Base-by-base conservation (phyloP, 2,888 invertebrate genomes). In the Apodemia hepburni region DNA sequence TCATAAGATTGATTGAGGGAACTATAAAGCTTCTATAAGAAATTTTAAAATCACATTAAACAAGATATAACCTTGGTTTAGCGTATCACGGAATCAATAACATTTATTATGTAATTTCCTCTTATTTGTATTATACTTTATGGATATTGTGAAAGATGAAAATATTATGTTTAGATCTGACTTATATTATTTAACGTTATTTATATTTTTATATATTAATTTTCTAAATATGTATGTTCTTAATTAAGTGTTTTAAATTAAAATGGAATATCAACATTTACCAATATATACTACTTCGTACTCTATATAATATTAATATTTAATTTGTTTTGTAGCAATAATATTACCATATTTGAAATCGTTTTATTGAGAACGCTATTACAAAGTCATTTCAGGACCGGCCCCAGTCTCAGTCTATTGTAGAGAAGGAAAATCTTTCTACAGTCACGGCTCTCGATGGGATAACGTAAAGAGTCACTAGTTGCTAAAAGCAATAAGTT, bases 391-490 rank as follows among this genome's bases (percentile, higher is more conserved):
- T 89, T 84, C 79, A 78, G 78, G 83, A 82, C 82, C 82, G 84
- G 82, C 75, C 82, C 81, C 80, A 83, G 84, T 86, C 84, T 85
- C 84, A 82, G 86, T 84, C 85, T 84, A 88, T 90, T 90, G 90
- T 90, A 87, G 87, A 86, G 89, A 85, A 83, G 86, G 88, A 84
- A 91, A 91, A 90, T 91, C 90, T 89, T 91, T 89, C 87, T 85
- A 88, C 90, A 89, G 90, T 89, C 90, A 88, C 90, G 89, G 89
- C 83, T 88, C 91, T 90, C 89, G 90, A 89, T 89, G 90, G 91
- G 90, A 90, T 89, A 91, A 89, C 90, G 85, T 83, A 80, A 80
- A 81, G 76, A 69, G 70, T 64, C 69, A 71, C 72, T 77, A 76
- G 75, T 75, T 74, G 69, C 71, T 68, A 80, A 89, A 87, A 74